Evolutionary conservation across 2,113 vertebrate genomes (phyloP).

Genomic region (Hystrix cristata): DNA sequence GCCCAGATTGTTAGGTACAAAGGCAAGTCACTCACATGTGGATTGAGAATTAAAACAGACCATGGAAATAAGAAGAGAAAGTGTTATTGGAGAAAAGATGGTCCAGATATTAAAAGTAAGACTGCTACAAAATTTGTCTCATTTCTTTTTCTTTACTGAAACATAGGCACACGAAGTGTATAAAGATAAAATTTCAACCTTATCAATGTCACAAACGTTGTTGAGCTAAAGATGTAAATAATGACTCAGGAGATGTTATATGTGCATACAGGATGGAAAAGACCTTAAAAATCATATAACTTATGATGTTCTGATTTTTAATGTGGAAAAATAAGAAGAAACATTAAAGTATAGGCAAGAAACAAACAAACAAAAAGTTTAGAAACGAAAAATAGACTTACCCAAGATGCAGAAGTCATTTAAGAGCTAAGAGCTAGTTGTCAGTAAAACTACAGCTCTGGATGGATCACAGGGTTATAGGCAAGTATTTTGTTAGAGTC

Average conservation of each 20-base stretch:
- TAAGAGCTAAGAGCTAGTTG: neutral
- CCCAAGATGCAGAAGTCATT: neutral
- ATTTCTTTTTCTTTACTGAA: neutral
- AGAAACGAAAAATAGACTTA: neutral
- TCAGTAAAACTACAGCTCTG: neutral
- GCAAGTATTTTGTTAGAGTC: fast-evolving
- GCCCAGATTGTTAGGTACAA: neutral
- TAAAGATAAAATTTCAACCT: neutral
- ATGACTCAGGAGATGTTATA: neutral
- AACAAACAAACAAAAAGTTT: neutral
- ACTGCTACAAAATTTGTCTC: neutral
- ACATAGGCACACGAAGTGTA: neutral
- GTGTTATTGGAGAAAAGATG: neutral
- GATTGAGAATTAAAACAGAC: conserved; percentile 44
- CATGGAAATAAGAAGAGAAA: neutral
- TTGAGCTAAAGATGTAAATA: neutral
- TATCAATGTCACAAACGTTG: neutral
- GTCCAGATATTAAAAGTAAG: neutral
- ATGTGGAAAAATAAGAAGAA: neutral
- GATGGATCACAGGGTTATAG: neutral
- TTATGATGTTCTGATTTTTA: neutral
- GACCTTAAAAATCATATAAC: neutral
- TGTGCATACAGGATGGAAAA: neutral
- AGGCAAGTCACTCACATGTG: neutral
- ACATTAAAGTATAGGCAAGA: neutral